Base-by-base conservation (phyloP, 30 jellyfish, hydroid and myxozoan genomes). In the Turritopsis dohrnii region DNA sequence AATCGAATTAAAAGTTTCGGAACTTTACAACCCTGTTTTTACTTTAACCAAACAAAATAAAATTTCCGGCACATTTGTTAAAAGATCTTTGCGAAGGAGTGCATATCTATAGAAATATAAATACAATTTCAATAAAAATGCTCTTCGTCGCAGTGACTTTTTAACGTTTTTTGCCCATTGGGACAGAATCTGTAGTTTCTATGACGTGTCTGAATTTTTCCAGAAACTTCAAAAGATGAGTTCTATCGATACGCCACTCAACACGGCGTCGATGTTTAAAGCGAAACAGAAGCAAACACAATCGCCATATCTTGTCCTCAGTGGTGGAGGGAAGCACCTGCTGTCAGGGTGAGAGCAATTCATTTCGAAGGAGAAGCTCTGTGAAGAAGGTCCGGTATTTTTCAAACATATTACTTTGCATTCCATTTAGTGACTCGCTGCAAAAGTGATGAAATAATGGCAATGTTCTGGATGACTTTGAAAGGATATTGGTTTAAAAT, bases 271-370 rank as follows among this genome's bases (percentile, higher is more conserved):
- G 27, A 95, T 95, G 97, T 90, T 95, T 96, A 71, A 85, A 54
- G 99, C 90, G 18, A 80, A 90, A 79, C 99, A 95, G 71, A 88
- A 89, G 87, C 79, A 87, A 54, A 80, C 90, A 71, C 96, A 86
- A 53, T 86, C 97, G 25, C 96, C 99, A 7, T 90, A 89, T 80
- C 90, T 95, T 60, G 99, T 95, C 13, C 82, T 95, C 66, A 95
- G 97, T 79, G 99, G 99, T 25, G 96, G 97, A 26, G 97, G 97
- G 21, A 95, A 89, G 88, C 90, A 95, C 71, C 96, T 95, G 24
- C 80, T 95, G 54, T 86, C 97, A 1, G 84, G 96, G 96, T 88
- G 77, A 81, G 94, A 86, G 84, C 21, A 18, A 0, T 25, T n/a
- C n/a, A n/a, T n/a, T n/a, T n/a, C n/a, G n/a, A n/a, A n/a, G n/a